These are phyloP conservation scores for Tapirus terrestris DNA, from an alignment of 2,113 vertebrate species.

Conservation along the genomic window DNA sequence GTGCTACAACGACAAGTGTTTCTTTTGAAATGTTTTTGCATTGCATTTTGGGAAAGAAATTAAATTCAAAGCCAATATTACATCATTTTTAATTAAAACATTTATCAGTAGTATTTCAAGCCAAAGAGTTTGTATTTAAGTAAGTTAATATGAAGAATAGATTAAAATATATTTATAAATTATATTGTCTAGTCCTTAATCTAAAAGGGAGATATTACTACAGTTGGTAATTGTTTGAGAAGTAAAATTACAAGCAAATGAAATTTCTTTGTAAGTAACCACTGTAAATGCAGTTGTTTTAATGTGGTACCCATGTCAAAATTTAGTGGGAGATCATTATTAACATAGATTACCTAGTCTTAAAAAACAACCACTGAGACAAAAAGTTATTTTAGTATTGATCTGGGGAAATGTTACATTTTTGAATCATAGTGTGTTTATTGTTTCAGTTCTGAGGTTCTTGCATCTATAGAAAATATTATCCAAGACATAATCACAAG, in stretches of 20 bases:
- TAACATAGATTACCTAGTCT: not conserved
- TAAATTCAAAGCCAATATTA: slow-evolving; percentile 81
- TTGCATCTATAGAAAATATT: slow-evolving; percentile 92
- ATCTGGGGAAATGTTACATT: not conserved
- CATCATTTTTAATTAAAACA: slow-evolving; percentile 83
- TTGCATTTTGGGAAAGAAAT: slow-evolving; percentile 67
- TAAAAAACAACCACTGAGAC: not conserved
- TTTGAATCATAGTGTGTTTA: slow-evolving; percentile 48
- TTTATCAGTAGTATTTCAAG: slow-evolving; percentile 77
- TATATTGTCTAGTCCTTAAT: slow-evolving; percentile 45
- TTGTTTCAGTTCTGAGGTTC: slow-evolving; percentile 89
- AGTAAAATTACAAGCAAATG: slow-evolving; percentile 45
- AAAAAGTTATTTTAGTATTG: not conserved
- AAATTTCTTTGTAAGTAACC: not conserved
- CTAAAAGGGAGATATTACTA: slow-evolving; percentile 45
- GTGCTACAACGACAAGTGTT: slow-evolving; percentile 78
- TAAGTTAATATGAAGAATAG: slow-evolving; percentile 45
- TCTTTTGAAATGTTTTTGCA: slow-evolving; percentile 75
- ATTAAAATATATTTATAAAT: slow-evolving; percentile 65
- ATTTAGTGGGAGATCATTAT: not conserved
- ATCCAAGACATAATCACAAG: slow-evolving; percentile 87
- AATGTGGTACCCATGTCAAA: not conserved
- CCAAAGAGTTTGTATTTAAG: slow-evolving; percentile 73
- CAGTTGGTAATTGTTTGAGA: slow-evolving; percentile 58
- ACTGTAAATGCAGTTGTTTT: not conserved